phyloP scores from a whole-genome alignment of 2,113 vertebrate genomes.

The Pyrgilauda ruficollis region DNA sequence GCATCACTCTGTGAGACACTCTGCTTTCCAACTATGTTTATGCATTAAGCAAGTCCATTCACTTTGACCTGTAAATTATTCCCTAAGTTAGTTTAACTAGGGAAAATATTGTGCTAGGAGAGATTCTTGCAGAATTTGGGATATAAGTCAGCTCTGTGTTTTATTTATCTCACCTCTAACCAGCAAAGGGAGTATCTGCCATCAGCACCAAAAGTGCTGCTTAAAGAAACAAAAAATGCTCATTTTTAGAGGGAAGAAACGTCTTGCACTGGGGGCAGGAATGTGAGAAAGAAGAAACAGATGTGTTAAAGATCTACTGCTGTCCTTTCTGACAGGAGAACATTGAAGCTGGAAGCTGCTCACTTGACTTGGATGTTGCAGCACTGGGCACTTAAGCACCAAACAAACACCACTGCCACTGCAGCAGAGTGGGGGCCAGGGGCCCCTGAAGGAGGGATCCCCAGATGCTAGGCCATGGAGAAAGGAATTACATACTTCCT shows the following conservation, averaged over 20 bases:
- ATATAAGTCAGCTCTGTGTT: neutral
- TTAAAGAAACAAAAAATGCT: neutral
- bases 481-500: neutral
- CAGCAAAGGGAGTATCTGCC: neutral
- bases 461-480: neutral
- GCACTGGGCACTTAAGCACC: fast-evolving
- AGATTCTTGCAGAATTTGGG: neutral
- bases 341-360: neutral
- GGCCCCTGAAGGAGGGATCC: neutral
- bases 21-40: neutral
- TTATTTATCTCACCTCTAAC: neutral
- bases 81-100: neutral
- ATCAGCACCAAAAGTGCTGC: neutral
- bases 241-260: neutral
- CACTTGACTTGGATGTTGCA: too few species aligned
- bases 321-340: neutral
- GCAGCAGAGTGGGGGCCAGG: fast-evolving
- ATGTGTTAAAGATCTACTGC: neutral
- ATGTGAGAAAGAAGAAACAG: neutral
- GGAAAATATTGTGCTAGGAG: neutral
- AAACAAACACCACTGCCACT: fast-evolving
- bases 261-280: neutral
- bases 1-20: neutral
- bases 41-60: neutral
- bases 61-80: neutral